Base-by-base conservation (phyloP, 2,113 vertebrate species). In the Girardinichthys multiradiatus region DNA sequence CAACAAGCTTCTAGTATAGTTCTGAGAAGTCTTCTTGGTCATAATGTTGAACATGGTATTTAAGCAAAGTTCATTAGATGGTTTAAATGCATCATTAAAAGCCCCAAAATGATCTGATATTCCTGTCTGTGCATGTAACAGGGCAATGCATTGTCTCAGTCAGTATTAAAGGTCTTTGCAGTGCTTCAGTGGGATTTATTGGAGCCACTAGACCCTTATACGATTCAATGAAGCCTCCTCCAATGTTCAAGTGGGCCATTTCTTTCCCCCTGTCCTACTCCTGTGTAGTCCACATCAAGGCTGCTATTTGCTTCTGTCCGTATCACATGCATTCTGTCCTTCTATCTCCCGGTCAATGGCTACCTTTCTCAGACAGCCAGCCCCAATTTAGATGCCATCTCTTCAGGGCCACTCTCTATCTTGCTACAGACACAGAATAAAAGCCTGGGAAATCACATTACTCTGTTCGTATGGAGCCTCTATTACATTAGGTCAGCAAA, bases 401-500 rank as follows among this genome's bases (percentile, higher is more conserved):
- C 83, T 85, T 85, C 67, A 62, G 69, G 72, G 72, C 76, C 67
- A 75, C 82, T 86, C 86, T 88, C 86, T 72, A 86, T 90, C 86
- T 80, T 79, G 83, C 84, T 37, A 67, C 90, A 92, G 91, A 91
- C 89, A 91, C 89, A 85, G 85, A 90, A 92, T 91, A 90, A 92
- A 89, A 92, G 90, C 80, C 76, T 21, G 51, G 75, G 71, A 92
- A 93, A 94, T 94, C 88, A 87, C 86, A 93, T 94, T 92, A 94
- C 76, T 74, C 48, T 37, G 79, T 84, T 83, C 64, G 74, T 86
- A 86, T 87, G 89, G 82, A 86, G 85, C 80, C 84, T 88, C 86
- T 88, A 93, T 92, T 92, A 77, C 82, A 90, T 93, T 92, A 91
- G 81, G 87, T 75, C 85, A 81, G 86, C 80, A 54, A 86, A 90